Conservation (phyloP, 2,113 vertebrate species). For the Plestiodon gilberti region DNA sequence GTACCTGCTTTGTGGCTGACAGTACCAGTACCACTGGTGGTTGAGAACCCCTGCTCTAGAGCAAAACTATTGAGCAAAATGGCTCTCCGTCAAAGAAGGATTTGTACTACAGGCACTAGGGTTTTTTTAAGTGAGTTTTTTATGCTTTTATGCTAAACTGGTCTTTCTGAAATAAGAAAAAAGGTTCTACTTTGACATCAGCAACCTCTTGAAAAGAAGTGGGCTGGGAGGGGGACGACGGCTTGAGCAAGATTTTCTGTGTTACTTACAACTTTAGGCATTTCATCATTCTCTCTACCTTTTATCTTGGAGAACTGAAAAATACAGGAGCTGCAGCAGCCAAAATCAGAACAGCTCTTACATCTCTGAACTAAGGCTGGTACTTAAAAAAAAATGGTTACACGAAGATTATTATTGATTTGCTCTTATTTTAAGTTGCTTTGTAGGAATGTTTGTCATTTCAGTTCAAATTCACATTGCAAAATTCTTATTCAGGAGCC, state of each 20-base stretch:
- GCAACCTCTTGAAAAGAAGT: neutral
- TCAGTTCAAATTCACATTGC: neutral
- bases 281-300: neutral
- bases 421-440: neutral
- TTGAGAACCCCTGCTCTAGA: neutral
- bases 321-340: neutral
- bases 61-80: neutral
- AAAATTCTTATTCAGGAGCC: neutral
- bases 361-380: neutral
- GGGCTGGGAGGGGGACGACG: accelerated
- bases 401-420: conserved; percentile 13
- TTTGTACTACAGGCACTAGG: neutral
- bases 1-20: too few species aligned
- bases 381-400: neutral
- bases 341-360: neutral
- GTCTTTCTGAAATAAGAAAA: neutral
- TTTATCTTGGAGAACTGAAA: conserved; percentile 14
- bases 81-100: neutral
- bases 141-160: neutral
- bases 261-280: neutral
- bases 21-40: too few species aligned
- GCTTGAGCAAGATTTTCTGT: neutral
- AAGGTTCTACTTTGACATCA: neutral
- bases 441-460: neutral
- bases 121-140: neutral